Evolutionary conservation across 1,140 invertebrate species (phyloP).

Genomic region (Drosophila ohnishii): DNA sequence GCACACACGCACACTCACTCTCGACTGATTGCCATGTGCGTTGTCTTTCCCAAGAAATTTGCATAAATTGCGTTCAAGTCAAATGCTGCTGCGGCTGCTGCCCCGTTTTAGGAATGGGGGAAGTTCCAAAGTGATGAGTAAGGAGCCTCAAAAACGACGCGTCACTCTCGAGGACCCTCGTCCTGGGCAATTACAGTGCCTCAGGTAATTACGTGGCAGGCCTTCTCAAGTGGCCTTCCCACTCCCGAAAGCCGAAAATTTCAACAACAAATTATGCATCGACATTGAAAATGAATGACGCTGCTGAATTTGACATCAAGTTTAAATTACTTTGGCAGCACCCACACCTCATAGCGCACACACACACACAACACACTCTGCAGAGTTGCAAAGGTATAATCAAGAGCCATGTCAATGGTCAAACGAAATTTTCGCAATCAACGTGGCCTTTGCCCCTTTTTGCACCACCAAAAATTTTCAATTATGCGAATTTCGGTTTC

Average conservation of each 20-base stretch:
- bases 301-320: constrained; percentile 81
- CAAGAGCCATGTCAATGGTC: constrained; percentile 71
- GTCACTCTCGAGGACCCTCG: constrained; percentile 51
- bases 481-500: constrained; percentile 72
- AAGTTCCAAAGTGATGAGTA: constrained; percentile 24
- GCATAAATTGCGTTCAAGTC: constrained; percentile 75
- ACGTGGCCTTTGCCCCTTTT: constrained; percentile 34
- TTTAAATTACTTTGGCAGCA: constrained; percentile 74
- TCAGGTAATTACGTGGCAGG: constrained; percentile 73
- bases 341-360: constrained; percentile 14
- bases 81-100: constrained; percentile 11
- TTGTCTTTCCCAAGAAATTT: constrained; percentile 61
- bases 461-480: constrained; percentile 62
- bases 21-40: constrained; percentile 71
- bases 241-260: not conserved
- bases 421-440: constrained; percentile 67
- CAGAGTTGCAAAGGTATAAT: constrained; percentile 53
- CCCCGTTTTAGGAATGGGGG: not conserved
- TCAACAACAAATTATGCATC: constrained; percentile 67
- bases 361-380: not conserved
- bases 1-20: constrained; percentile 43
- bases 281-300: constrained; percentile 76
- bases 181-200: constrained; percentile 73
- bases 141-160: constrained; percentile 50
- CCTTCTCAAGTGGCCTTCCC: constrained; percentile 57